Percentiles rank a stretch among this genome's conserved stretches.
phyloP scores from a whole-genome alignment of 2,113 vertebrate species.

The Siniperca knerii region DNA sequence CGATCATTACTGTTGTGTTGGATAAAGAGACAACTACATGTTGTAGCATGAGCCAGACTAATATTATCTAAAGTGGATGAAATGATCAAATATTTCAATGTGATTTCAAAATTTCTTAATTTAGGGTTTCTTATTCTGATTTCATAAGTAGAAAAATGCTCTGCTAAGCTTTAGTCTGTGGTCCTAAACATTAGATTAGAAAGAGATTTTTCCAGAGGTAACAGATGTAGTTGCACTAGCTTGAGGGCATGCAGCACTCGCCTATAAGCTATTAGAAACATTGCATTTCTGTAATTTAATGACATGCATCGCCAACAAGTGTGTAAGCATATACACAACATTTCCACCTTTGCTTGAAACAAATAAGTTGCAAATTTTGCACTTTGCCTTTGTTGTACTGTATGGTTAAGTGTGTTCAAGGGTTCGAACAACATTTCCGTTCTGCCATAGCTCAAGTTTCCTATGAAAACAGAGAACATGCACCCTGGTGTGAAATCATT shows the following conservation, averaged over 20 bases:
- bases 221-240: not conserved
- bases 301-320: not conserved
- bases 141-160: not conserved
- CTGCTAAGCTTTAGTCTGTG: not conserved
- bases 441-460: not conserved
- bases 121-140: not conserved
- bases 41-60: not conserved
- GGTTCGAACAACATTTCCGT: not conserved
- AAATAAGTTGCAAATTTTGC: not conserved
- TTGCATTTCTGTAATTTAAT: not conserved
- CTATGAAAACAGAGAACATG: not conserved
- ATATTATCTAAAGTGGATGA: not conserved
- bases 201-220: not conserved
- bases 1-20: not conserved
- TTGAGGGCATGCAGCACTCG: slow-evolving; percentile 1
- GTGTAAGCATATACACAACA: not conserved
- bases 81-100: not conserved
- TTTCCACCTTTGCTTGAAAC: rapidly evolving
- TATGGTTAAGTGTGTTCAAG: not conserved
- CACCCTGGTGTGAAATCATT: not conserved
- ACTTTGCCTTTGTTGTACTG: not conserved
- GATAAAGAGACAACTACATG: not conserved
- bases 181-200: not conserved
- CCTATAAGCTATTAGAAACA: not conserved
- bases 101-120: not conserved